phyloP scores from a whole-genome alignment of 2,113 vertebrate genomes.

The Jaculus jaculus region DNA sequence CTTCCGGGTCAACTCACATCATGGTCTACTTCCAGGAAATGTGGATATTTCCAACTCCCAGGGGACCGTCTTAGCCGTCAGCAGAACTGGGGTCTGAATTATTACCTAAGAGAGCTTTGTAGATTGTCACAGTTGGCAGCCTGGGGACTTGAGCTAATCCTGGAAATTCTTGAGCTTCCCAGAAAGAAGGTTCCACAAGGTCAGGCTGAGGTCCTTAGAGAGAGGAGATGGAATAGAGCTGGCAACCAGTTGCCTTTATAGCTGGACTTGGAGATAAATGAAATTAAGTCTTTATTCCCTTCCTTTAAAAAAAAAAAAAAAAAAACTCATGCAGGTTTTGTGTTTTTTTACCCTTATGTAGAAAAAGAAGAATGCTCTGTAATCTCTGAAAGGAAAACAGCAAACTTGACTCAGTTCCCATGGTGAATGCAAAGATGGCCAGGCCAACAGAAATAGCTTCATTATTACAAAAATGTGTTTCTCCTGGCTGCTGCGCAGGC shows the following conservation, averaged over 20 bases:
- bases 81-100: constrained; percentile 70
- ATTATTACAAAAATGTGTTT: constrained; percentile 80
- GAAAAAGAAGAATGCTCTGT: constrained; percentile 23
- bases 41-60: constrained; percentile 61
- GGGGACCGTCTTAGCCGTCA: constrained; percentile 64
- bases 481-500: constrained; percentile 64
- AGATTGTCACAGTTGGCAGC: constrained; percentile 75
- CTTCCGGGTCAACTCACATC: constrained; percentile 54
- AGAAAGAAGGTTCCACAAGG: constrained; percentile 78
- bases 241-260: constrained; percentile 67
- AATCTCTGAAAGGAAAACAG: constrained; percentile 67
- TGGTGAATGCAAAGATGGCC: constrained; percentile 65
- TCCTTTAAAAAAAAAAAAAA: not conserved
- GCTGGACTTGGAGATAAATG: constrained; percentile 68
- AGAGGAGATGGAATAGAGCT: constrained; percentile 73
- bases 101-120: constrained; percentile 75
- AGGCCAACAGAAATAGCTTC: constrained; percentile 73
- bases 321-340: too few relatives aligned
- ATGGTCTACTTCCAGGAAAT: constrained; percentile 64
- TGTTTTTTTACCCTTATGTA: constrained; percentile 33
- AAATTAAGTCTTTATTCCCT: constrained; percentile 18
- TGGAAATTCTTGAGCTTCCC: constrained; percentile 81
- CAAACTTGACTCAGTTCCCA: constrained; percentile 70
- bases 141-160: constrained; percentile 80
- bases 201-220: constrained; percentile 77